Base-by-base conservation (phyloP, 2,797 vertebrate genomes). In the Enteromius mattozi region DNA sequence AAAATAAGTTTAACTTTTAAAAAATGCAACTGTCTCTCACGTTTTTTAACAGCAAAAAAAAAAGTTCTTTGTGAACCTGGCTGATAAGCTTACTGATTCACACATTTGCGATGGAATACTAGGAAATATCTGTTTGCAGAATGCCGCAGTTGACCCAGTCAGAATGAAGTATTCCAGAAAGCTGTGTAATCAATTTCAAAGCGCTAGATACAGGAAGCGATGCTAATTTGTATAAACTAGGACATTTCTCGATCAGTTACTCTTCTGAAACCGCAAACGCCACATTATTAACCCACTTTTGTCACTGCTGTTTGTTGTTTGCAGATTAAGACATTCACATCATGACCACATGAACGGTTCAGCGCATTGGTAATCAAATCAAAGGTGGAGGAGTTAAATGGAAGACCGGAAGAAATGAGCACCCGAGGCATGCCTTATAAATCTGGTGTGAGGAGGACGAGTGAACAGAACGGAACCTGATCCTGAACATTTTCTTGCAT, bases 361-460 rank as follows among this genome's bases (percentile, higher is more conserved):
- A 91, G 83, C 88, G 75, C 86, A 92, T 90, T 79, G 84, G 85
- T 89, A 92, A 91, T 91, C 87, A 82, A 91, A 88, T 92, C 90
- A 91, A 89, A 90, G 90, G 91, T 92, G 80, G 51, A 80, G 42
- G 75, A 61, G 87, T 51, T 87, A 86, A 85, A 86, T 63, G 83
- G 89, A 75, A 86, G 72, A 87, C 78, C 63, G 88, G 90, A 89
- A 86, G 88, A 94, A 88, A 90, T 89, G 93, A 94, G 93, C 92
- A 94, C 95, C 94, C 93, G 95, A 97, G 96, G 97, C 97, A 98
- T 98, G 98, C 96, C 97, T 98, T 97, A 97, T 96, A 95, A 97
- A 96, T 96, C 95, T 94, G 91, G 92, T 93, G 93, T 95, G 94
- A 94, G 94, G 95, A 92, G 90, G 91, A 94, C 93, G 86, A 91